Evolutionary conservation across 1,140 invertebrate genomes (phyloP), one percentile per base, ranked within the genome.

Genomic region (Hesperophylax magnus): DNA sequence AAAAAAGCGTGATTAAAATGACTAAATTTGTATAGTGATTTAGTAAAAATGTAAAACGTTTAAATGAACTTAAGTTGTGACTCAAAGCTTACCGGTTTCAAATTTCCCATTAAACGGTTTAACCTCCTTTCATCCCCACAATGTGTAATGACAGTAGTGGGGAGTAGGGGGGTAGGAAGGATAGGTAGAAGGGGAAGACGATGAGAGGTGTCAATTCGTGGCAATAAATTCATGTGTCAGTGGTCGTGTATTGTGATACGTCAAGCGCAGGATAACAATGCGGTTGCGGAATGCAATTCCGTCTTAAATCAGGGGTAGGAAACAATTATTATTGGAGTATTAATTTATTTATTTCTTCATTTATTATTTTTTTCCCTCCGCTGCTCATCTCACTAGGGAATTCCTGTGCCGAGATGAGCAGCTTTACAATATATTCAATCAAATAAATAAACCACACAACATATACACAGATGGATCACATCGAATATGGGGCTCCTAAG

Each of bases 181-280:
- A 27, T 2, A 5, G 27, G 27, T 2, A 5, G 5, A 47, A 8
- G 34, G 34, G 34, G 34, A 34, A 34, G 34, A 34, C 34, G 39
- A 47, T 47, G 39, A 56, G 58, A 79, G 81, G 77, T 82, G 81
- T 82, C 81, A 77, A 82, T 77, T 74, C 81, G 52, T 39, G 27
- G 81, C 81, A 82, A 82, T 82, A 82, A 82, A 82, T 82, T 77
- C 56, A 54, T 8, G 63, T 54, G 79, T 80, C 78, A 77, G 76
- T 82, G 61, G 60, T 27, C 47, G 24, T 82, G 78, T 82, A 71
- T 71, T 71, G 67, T 71, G 9, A 47, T 53, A 53, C 24, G n/a
- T 39, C 18, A 53, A 72, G 14, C 69, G 34, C 18, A 14, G 69
- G 11, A 54, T 27, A 27, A 53, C 22, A 27, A 20, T 20, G 47